Evolutionary conservation across 2,797 vertebrate genomes (phyloP), one percentile per base, ranked within the genome.

Genomic region (Sebastes trivittatus): DNA sequence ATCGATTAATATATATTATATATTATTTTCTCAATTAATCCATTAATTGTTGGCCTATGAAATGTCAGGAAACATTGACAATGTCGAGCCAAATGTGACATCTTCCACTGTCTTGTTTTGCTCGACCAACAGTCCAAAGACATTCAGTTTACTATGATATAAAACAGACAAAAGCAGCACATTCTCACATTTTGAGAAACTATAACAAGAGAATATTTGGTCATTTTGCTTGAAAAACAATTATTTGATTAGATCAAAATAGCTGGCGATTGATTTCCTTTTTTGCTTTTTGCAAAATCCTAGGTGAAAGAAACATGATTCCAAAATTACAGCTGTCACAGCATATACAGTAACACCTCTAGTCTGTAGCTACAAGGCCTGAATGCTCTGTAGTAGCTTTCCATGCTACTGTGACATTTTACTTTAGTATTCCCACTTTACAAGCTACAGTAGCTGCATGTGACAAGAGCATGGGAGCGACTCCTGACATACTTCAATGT

Each of bases 381-480:
- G 23, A 66, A 63, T 22, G 42, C 38, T 83, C 60, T 6, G 23
- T 42, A 38, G 75, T 16, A 72, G 27, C 72, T 58, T 64, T 38
- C 34, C 46, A 20, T 58, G 52, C 23, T 82, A 46, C 78, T 59
- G 25, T 82, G 84, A 75, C 67, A 67, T 75, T 72, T 81, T 72
- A 63, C 29, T 81, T 62, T 46, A 59, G 72, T 64, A 74, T 81
- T 46, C 55, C 32, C 27, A 72, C 65, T 77, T 85, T 65, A 72
- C 71, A 56, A 83, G 66, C 34, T 25, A 58, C 54, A 72, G 73
- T 9, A 68, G 75, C 73, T 61, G 74, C 18, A 22, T 66, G 18
- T 80, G 74, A 88, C 49, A 59, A 72, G 72, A 22, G 11, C 52
- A 22, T 55, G n/a, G n/a, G 52, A 55, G 52, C n/a, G n/a, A 55